Base-by-base conservation (phyloP, 2,888 invertebrate species). In the Kryphioiulus occultus region DNA sequence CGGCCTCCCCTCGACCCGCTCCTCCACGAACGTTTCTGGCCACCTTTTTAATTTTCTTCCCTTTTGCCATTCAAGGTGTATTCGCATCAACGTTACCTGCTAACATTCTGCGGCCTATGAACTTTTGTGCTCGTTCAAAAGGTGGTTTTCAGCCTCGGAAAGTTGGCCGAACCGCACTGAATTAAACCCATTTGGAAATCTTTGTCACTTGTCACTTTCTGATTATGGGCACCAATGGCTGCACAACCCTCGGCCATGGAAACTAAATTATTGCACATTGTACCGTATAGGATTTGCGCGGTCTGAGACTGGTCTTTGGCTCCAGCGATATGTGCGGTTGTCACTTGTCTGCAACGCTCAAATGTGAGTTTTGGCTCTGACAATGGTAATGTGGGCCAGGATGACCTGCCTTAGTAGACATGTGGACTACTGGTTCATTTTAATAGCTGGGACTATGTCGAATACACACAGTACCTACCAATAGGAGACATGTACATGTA, bases 131-230 rank as follows among this genome's bases (percentile, higher is more conserved):
- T 59, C 19, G 59, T 59, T 59, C 59, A 59, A 59, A 59, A 22
- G 59, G 17, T 59, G 59, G 59, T 59, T 59, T 59, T 59, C 59
- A 59, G 59, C 59, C 22, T 59, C 59, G 22, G 59, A n/a, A 59
- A 59, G 17, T 22, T 59, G 59, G 22, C 59, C 19, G 59, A n/a
- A 22, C 59, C 10, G 59, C 59, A 59, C 59, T 59, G 59, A n/a
- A 59, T 59, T 59, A 59, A 59, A 59, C n/a, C 59, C 59, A 59
- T 22, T 59, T 59, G n/a, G 59, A 59, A 59, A 59, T 59, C 59
- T 59, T 59, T 59, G 3, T 39, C 22, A 59, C 59, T 59, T 59
- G 59, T 59, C 59, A 59, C 22, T 59, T 59, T 59, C 5, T 59
- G 59, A 59, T 59, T 59, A 59, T n/a, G 59, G 59, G 47, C 47